Evolutionary conservation across 2,797 vertebrate genomes (phyloP), one percentile per base, ranked within the genome.

Genomic region (Parotocinclus haroldoi): DNA sequence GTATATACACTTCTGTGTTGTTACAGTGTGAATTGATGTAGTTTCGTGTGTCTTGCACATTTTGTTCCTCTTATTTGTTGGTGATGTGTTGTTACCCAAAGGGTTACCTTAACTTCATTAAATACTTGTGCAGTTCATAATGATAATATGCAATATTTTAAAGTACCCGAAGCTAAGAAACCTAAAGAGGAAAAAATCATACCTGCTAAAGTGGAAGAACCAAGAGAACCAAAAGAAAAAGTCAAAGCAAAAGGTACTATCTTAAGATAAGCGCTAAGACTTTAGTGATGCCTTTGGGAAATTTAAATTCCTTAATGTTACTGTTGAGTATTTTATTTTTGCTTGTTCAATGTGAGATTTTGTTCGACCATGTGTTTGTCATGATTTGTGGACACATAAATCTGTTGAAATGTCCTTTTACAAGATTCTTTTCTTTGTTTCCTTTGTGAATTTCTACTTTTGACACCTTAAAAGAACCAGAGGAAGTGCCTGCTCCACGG

Each of bases 151-250:
- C 12, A 17, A 50, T 50, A 16, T 50, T 72, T 76, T 80, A 82
- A 7, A 86, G 82, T 76, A 61, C 72, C 73, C 1, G 85, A 83
- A 69, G 78, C 69, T 72, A 89, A 75, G 76, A 84, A 86, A 77
- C 83, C 80, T 6, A 82, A 87, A 72, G 85, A 88, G 67, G 88
- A 90, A 76, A 84, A 79, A 75, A 70, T 87, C 74, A 50, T 79
- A 52, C 77, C 80, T 49, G 72, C 77, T 72, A 79, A 70, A 72
- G 77, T 86, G 16, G 75, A 86, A 56, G 83, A 89, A 53, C 66
- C 74, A 80, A 85, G 78, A 76, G 79, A 85, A 16, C 60, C 74
- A 80, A 85, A 78, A 76, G 79, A 85, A 16, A 58, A 46, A 57
- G 60, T 78, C 60, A 9, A 58, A 72, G 52, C 68, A 17, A 82